Evolutionary conservation across 2,113 vertebrate species (phyloP).

Genomic region (Saguinus imperator): DNA sequence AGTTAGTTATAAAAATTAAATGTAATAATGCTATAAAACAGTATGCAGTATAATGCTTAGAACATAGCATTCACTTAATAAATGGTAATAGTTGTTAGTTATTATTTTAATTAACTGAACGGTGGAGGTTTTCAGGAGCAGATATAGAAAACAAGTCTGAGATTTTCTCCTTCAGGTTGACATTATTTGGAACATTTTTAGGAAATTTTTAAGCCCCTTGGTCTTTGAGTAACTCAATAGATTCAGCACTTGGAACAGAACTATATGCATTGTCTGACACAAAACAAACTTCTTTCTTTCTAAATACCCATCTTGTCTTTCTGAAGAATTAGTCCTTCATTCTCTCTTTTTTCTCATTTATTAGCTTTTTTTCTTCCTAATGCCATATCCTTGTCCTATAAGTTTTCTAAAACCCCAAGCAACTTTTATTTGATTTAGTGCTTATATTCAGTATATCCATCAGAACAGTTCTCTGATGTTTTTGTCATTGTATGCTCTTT

Average conservation of each 20-base stretch:
- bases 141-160: conserved; percentile 20
- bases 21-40: conserved; percentile 16
- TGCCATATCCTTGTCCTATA: neutral
- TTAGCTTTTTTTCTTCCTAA: neutral
- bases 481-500: too few species aligned
- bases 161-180: neutral
- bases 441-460: neutral
- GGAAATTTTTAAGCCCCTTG: neutral
- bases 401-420: neutral
- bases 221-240: neutral
- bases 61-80: neutral
- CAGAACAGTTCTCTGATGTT: neutral
- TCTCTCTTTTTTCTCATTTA: conserved; percentile 19
- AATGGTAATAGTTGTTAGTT: neutral
- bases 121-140: neutral
- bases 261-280: neutral
- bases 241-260: neutral
- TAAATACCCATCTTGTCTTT: neutral
- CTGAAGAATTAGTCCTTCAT: neutral
- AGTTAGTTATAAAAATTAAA: neutral
- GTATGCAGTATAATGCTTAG: neutral
- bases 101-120: conserved; percentile 17
- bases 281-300: neutral
- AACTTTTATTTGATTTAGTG: neutral
- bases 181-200: neutral